Evolutionary conservation across 2,888 invertebrate species (phyloP).

Genomic region (Phymatocera aterrima): DNA sequence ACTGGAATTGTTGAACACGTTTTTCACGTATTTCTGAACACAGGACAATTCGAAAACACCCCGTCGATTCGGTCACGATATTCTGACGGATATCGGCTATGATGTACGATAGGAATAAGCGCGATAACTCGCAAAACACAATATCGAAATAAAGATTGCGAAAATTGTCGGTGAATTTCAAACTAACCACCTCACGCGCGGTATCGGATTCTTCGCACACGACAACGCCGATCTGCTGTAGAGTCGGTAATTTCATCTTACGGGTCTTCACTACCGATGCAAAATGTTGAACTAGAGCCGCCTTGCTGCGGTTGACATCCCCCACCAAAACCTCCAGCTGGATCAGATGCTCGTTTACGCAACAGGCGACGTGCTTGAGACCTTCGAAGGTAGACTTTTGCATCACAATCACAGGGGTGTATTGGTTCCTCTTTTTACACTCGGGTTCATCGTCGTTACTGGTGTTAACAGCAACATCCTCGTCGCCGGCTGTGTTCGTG

Average conservation of each 20-base stretch:
- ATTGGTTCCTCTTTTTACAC: neutral
- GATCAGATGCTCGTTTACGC: neutral
- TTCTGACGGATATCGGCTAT: neutral
- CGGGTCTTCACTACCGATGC: neutral
- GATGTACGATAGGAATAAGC: neutral
- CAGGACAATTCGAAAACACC: no score
- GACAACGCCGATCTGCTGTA: neutral
- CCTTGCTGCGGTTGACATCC: neutral
- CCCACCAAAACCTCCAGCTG: neutral
- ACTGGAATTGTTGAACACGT: no score
- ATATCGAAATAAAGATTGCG: neutral
- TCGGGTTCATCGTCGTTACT: neutral
- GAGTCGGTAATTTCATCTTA: neutral
- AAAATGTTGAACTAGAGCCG: neutral
- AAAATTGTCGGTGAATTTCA: neutral
- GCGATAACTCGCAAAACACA: neutral
- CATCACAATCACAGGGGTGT: neutral
- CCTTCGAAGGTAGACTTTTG: neutral
- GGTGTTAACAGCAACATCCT: neutral
- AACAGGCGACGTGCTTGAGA: neutral
- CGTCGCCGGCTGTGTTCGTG: neutral
- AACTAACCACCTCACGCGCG: neutral
- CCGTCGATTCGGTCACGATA: no score
- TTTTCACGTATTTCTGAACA: no score
- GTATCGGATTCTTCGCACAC: neutral